Conservation (phyloP, 1,140 invertebrate genomes). For the Anadara kagoshimensis region DNA sequence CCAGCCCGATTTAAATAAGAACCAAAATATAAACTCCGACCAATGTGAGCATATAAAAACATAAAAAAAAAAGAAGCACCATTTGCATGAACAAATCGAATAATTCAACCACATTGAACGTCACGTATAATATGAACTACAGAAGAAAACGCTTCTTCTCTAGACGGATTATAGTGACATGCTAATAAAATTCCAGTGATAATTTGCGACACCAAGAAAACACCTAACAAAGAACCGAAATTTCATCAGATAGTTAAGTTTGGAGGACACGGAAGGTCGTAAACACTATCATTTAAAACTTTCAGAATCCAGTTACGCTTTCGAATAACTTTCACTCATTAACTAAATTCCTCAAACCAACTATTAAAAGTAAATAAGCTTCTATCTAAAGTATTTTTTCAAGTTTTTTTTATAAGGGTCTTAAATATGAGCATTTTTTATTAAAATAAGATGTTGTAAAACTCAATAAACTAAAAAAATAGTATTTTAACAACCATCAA, state of each 20-base stretch:
- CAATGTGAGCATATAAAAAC: constrained; percentile 66
- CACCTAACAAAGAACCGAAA: constrained; percentile 8
- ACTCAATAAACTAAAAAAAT: neutral
- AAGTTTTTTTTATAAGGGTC: neutral
- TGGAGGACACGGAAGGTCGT: neutral
- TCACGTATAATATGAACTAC: constrained; percentile 69
- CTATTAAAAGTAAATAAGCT: neutral
- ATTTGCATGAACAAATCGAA: constrained; percentile 77
- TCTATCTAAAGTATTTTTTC: neutral
- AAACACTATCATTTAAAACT: neutral
- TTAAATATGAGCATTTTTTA: too few species aligned
- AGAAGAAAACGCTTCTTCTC: constrained; percentile 74
- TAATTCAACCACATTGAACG: constrained; percentile 74
- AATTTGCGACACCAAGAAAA: neutral
- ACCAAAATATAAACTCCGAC: constrained; percentile 63
- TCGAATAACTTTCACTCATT: neutral
- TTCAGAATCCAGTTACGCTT: neutral
- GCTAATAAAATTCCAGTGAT: constrained; percentile 8
- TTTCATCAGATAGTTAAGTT: constrained; percentile 7
- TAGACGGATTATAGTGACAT: neutral
- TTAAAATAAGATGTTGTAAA: neutral
- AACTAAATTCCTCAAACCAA: neutral
- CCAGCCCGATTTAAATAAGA: constrained; percentile 70
- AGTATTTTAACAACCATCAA: neutral
- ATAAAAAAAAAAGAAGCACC: constrained; percentile 69